These are phyloP conservation scores for Dysmachus trigonus DNA, from an alignment of 2,888 invertebrate species.

Conservation along the genomic window DNA sequence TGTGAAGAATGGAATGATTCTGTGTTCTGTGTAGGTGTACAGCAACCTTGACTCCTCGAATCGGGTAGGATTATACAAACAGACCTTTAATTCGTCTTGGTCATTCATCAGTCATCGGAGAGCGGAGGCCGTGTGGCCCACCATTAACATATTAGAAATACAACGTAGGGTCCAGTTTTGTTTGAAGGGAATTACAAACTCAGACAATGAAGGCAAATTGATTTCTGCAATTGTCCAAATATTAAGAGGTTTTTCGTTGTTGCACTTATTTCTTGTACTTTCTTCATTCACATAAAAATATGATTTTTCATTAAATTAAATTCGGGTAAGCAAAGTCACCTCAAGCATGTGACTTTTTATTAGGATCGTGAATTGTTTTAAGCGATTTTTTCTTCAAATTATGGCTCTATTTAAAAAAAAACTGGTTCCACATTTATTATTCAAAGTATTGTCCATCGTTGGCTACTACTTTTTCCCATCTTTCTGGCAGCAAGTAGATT, in stretches of 20 bases:
- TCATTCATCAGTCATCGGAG: not conserved
- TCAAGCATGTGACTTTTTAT: too few relatives aligned
- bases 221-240: not conserved
- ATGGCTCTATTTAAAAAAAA: too few relatives aligned
- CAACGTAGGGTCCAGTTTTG: not conserved
- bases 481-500: too few relatives aligned
- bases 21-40: not conserved
- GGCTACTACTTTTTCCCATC: too few relatives aligned
- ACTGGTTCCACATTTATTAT: too few relatives aligned
- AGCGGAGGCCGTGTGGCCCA: not conserved
- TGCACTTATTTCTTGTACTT: not conserved
- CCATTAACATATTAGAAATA: not conserved
- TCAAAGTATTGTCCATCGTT: too few relatives aligned
- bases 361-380: too few relatives aligned
- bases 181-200: not conserved
- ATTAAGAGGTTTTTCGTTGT: not conserved
- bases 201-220: not conserved
- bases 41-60: not conserved
- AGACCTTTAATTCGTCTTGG: not conserved
- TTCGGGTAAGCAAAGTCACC: too few relatives aligned
- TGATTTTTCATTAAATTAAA: too few relatives aligned
- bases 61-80: not conserved
- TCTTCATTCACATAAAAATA: not conserved
- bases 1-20: not conserved
- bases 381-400: too few relatives aligned